phyloP scores from a whole-genome alignment of 92 coral and sea anemone species.

The Actinostola sp. region DNA sequence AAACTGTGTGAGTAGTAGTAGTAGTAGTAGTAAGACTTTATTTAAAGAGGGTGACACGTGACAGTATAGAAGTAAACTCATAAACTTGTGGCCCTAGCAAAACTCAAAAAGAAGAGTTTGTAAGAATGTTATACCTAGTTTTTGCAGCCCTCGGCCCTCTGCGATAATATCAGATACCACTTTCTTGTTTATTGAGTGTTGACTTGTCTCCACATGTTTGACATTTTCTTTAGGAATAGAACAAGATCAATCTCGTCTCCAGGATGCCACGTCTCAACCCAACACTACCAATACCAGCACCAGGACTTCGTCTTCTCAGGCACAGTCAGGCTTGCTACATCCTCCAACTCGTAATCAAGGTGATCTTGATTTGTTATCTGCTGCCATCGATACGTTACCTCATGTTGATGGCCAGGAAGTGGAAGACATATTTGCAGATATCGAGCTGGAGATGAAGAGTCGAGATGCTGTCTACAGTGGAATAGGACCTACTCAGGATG shows the following conservation, averaged over 20 bases:
- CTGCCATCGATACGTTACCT: constrained; percentile 77
- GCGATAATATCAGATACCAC: background rate
- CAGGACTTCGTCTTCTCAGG: constrained; percentile 46
- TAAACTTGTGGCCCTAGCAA: too few species aligned
- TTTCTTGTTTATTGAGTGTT: background rate
- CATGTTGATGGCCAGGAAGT: constrained; percentile 97
- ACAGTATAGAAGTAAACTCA: too few species aligned
- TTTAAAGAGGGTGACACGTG: too few species aligned
- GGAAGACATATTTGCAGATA: constrained; percentile 92
- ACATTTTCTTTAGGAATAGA: constrained; percentile 12
- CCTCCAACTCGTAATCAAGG: constrained; percentile 68
- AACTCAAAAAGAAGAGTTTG: too few species aligned
- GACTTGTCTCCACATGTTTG: background rate
- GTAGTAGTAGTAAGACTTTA: too few species aligned
- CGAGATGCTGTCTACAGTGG: constrained; percentile 63
- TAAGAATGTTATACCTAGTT: too few species aligned
- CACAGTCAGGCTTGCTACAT: constrained; percentile 34
- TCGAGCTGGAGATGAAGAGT: constrained; percentile 83
- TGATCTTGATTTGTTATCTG: constrained; percentile 80
- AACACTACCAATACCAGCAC: constrained; percentile 12
- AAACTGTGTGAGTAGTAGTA: too few species aligned
- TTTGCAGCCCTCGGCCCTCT: background rate
- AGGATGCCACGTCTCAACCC: constrained; percentile 28
- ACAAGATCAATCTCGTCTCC: constrained; percentile 20
- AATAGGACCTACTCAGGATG: constrained; percentile 43